Conservation (phyloP, 2,113 vertebrate species). For the Pluvianellus socialis region DNA sequence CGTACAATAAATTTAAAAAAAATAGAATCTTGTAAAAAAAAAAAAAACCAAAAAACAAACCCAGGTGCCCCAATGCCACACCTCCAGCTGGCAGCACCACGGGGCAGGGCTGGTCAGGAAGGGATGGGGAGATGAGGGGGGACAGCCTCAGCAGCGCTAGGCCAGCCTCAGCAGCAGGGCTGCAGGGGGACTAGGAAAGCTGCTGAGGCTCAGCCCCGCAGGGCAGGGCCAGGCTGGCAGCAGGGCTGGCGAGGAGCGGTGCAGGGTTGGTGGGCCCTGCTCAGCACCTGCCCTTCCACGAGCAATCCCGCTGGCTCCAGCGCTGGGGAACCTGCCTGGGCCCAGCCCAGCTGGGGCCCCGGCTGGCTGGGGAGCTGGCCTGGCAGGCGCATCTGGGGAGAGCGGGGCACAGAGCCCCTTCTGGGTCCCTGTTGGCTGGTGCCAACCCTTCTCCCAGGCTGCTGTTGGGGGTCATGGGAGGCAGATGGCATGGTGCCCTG, state of each 20-base stretch:
- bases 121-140: background rate
- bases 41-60: slow-evolving; percentile 39
- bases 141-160: background rate
- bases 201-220: background rate
- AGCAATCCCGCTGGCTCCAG: background rate
- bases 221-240: background rate
- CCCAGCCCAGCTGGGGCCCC: slow-evolving; percentile 51
- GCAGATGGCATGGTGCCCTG: slow-evolving; percentile 21
- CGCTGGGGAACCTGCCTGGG: background rate
- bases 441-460: background rate
- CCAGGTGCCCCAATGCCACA: slow-evolving; percentile 23
- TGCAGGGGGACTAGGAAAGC: background rate
- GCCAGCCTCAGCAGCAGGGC: background rate
- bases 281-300: background rate
- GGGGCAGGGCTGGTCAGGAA: slow-evolving; percentile 13
- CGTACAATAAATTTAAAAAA: slow-evolving; percentile 74
- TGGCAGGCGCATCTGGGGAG: background rate
- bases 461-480: background rate
- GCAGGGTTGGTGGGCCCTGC: background rate
- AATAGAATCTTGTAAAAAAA: slow-evolving; percentile 76
- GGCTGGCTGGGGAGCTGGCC: background rate
- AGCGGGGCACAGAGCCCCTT: background rate
- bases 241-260: background rate
- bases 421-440: background rate
- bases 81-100: slow-evolving; percentile 36